phyloP scores from a whole-genome alignment of 2,797 vertebrate species.

The Myotis planiceps region DNA sequence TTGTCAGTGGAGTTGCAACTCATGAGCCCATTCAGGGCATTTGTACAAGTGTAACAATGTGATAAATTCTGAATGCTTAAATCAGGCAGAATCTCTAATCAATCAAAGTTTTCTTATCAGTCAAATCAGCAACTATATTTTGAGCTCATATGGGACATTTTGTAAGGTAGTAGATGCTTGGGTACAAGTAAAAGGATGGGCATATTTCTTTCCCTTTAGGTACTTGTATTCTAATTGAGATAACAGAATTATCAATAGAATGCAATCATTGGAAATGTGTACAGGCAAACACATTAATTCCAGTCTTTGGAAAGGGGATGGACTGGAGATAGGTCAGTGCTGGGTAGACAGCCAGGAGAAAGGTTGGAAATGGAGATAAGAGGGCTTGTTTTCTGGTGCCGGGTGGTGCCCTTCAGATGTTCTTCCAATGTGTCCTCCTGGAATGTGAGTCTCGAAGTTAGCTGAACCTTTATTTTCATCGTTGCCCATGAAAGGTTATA shows the following conservation, averaged over 20 bases:
- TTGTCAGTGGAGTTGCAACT: background rate
- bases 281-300: background rate
- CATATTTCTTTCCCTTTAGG: background rate
- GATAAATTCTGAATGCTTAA: background rate
- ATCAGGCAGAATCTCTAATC: background rate
- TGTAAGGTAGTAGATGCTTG: background rate
- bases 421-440: background rate
- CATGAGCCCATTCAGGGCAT: background rate
- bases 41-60: background rate
- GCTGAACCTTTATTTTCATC: background rate
- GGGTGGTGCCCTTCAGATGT: background rate
- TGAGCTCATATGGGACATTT: background rate
- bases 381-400: background rate
- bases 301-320: background rate
- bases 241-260: background rate
- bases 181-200: background rate
- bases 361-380: background rate
- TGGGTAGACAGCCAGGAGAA: background rate
- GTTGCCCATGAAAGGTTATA: background rate
- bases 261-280: background rate
- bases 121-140: background rate
- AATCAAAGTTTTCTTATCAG: background rate
- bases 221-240: background rate
- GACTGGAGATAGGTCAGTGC: background rate
- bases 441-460: background rate